Base-by-base conservation (phyloP, 2,797 vertebrate species). In the Sandelia bainsii region DNA sequence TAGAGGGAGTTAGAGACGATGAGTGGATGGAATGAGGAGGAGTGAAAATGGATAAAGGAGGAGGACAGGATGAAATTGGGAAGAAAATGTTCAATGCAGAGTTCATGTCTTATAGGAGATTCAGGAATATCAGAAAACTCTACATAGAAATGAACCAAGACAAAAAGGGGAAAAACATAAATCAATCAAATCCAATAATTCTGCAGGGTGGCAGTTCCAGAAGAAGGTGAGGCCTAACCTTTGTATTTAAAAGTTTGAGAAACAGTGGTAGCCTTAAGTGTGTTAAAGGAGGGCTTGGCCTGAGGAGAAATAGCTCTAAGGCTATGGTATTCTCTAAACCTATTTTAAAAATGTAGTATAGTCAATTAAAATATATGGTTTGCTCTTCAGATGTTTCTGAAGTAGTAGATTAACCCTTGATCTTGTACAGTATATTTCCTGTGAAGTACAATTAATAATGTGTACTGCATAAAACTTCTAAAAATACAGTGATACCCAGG, bases 21-120 rank as follows among this genome's bases (percentile, higher is more conserved):
- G 66, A 62, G 62, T 42, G 34, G 20, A 60, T 75, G 20, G 78
- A 79, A 84, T 76, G 77, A 84, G 79, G 77, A 69, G 71, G 76
- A 77, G 84, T 77, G 61, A 75, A 57, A 49, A 25, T n/a, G 37
- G 20, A 29, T 53, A 76, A 11, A 63, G 40, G 37, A 37, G 37
- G 9, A 73, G 60, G 23, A 65, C 57, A 72, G 65, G 66, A 67
- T 72, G 56, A 74, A 83, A 69, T 77, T n/a, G 39, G 4, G 49
- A 40, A 60, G 58, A 70, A 61, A 79, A 59, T 67, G 69, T 83
- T 77, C 58, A n/a, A 60, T 45, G 29, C 23, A 67, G 16, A 22
- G 34, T 62, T 79, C 45, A 27, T 59, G 46, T 65, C 49, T 62
- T 62, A 25, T 9, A 71, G 62, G 57, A 42, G 42, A 37, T 14